Base-by-base conservation (phyloP, 2,113 vertebrate genomes). In the Dascyllus trimaculatus region DNA sequence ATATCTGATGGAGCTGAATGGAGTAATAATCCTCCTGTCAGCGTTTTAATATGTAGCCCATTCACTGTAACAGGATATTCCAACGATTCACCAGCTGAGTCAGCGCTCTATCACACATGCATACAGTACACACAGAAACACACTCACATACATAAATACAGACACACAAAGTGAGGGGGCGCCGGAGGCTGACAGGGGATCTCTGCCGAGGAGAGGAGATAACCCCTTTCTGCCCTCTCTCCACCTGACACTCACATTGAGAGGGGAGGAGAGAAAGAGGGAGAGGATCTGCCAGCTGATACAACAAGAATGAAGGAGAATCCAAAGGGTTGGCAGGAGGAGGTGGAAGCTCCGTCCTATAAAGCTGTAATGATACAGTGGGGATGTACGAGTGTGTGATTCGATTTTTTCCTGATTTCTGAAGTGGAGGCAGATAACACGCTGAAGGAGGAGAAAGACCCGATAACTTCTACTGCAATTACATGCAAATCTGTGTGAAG, bases 11-110 rank as follows among this genome's bases (percentile, higher is more conserved):
- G 69, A 71, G 58, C 64, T 79, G 73, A 89, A 89, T 68, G 75
- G 61, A 62, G 81, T 66, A 80, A 85, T 90, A 85, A 89, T 86
- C 81, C 72, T 66, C 67, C 60, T 82, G 82, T 88, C 87, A 89
- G 90, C 82, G 1, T 87, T 86, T 91, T 84, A 87, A 89, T 78
- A 69, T 51, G 71, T 68, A 22, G 48, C 74, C 82, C 58, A 77
- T 85, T 81, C 60, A 51, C 59, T 68, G 63, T 29, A 77, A 69
- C 64, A 40, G 51, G 64, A 82, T 77, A 56, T 52, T 81, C 66
- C 51, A 29, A 57, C 9, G 11, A 72, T 82, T 78, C 72, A 66
- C 51, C 1, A 10, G 71, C 87, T 90, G 89, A 90, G 61, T 89
- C 90, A 88, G 88, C 90, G 10, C 71, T 75, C 45, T n/a, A 48